Evolutionary conservation across 2,797 vertebrate species (phyloP), one percentile per base, ranked within the genome.

Genomic region (Austrolebias charrua): DNA sequence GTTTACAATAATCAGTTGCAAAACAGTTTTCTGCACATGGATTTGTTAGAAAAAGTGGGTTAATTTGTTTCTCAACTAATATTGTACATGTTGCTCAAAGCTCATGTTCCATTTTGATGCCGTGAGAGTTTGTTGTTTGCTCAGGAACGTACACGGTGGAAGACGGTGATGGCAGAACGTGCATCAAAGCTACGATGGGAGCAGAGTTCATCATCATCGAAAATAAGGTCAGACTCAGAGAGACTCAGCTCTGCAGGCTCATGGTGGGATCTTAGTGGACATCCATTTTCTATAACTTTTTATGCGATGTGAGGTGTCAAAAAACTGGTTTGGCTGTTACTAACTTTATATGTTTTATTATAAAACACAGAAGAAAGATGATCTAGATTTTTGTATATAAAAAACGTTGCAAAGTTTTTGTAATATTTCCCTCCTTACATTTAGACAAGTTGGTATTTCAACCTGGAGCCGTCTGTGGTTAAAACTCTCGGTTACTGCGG

Each of bases 381-480:
- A 6, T 33, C 6, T 33, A 33, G 31, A 9, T 33, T 3, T 33
- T 33, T 33, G 2, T 2, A 33, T 6, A 6, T 33, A 33, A 8
- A 7, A 42, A 42, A 14, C 8, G 16, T 18, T 45, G 1, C n/a
- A 47, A 4, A n/a, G 35, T n/a, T 47, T 54, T 24, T 2, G 18
- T 51, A 1, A 8, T 52, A 18, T 6, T 55, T 28, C n/a, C 60
- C 63, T 86, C 31, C 71, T 69, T 81, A 72, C 73, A 38, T 76
- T 18, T 82, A 92, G 89, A 82, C 79, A 57, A 76, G 9, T 10
- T 84, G 86, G 73, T 95, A 93, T 63, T 86, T 91, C 75, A 92
- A 86, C 75, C 18, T 98, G 42, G 83, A 94, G 35, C 95, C 95
- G 3, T 85, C 79, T 0, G 6, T 5, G 0, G 93, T 94, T 0